These are phyloP conservation scores for Melanerpes formicivorus DNA, from an alignment of 2,113 vertebrate genomes.

Conservation along the genomic window DNA sequence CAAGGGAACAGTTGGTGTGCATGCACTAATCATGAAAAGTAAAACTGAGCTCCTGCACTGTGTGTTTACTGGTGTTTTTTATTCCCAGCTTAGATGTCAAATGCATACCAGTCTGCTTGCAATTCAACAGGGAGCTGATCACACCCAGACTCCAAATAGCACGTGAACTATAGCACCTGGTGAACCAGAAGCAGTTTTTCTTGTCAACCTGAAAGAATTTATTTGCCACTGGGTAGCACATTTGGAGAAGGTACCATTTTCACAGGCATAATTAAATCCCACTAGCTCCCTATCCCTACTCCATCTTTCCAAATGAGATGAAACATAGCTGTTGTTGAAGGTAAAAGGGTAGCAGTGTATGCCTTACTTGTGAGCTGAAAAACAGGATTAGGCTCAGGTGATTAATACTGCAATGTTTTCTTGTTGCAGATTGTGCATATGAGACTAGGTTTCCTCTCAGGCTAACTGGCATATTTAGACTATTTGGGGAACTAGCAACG, in stretches of 20 bases:
- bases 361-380: not conserved
- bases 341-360: fast-evolving
- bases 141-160: not conserved
- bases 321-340: not conserved
- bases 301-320: not conserved
- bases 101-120: not conserved
- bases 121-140: not conserved
- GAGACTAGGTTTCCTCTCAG: not conserved
- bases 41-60: not conserved
- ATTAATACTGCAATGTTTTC: not conserved
- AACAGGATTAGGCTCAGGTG: not conserved
- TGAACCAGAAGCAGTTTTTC: not conserved
- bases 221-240: not conserved
- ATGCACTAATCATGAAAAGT: not conserved
- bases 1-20: not conserved
- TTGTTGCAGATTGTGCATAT: not conserved
- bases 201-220: not conserved
- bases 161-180: not conserved
- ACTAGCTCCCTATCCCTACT: not conserved
- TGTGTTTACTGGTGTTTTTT: not conserved
- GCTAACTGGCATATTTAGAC: not conserved
- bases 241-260: not conserved
- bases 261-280: not conserved
- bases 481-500: not conserved
- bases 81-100: not conserved